Conservation (phyloP, 1,140 invertebrate genomes). For the Aphidius gifuensis region DNA sequence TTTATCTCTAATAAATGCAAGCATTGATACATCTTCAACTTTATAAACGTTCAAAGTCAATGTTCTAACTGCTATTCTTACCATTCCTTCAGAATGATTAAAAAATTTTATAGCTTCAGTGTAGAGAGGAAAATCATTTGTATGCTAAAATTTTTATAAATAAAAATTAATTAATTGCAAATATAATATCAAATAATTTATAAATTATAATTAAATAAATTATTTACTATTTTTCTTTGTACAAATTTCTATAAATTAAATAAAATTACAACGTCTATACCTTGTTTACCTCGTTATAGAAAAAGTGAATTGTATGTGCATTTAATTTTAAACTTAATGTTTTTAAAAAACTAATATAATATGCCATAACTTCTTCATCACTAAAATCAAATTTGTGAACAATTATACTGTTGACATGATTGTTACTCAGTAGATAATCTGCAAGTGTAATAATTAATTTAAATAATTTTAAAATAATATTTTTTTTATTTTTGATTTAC, state of each 20-base stretch:
- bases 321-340: conserved; percentile 98
- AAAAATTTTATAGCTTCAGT: conserved; percentile 99
- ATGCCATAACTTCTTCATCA: conserved; percentile 99
- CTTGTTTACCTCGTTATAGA: conserved; percentile 93
- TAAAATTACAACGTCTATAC: conserved; percentile 34
- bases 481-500: conserved; percentile 46
- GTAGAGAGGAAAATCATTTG: conserved; percentile 98
- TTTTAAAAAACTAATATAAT: conserved; percentile 99
- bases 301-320: conserved; percentile 98
- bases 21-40: conserved; percentile 94
- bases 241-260: conserved; percentile 22
- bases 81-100: conserved; percentile 98
- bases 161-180: not conserved
- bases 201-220: not conserved
- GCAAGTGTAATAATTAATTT: conserved; percentile 48
- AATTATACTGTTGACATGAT: conserved; percentile 99
- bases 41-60: conserved; percentile 95
- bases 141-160: conserved; percentile 71
- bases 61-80: conserved; percentile 95
- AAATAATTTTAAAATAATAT: not conserved
- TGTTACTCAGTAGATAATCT: conserved; percentile 99
- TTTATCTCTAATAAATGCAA: conserved; percentile 90
- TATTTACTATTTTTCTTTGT: conserved; percentile 5
- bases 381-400: conserved; percentile 99
- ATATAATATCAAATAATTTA: not conserved